phyloP scores from a whole-genome alignment of 53 echinoderm and acorn worm species.

The Hippasteria phrygiana region DNA sequence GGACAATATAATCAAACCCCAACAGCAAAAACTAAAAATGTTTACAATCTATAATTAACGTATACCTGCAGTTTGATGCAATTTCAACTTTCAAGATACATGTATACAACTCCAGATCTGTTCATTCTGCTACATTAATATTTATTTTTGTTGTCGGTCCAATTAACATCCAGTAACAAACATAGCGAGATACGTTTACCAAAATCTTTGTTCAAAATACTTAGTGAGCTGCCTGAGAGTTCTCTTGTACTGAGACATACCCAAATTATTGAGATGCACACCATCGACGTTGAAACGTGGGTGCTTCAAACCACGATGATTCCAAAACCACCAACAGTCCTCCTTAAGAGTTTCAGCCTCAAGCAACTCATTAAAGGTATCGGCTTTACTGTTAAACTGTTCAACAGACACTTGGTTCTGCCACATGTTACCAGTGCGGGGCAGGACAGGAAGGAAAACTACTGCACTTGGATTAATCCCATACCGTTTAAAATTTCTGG shows the following conservation, averaged over 20 bases:
- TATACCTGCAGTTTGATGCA: background rate
- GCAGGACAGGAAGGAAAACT: conserved; percentile 42
- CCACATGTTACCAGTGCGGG: conserved; percentile 12
- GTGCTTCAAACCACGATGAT: background rate
- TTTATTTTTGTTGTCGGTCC: too few relatives aligned
- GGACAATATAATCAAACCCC: background rate
- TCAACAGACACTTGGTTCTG: background rate
- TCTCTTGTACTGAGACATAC: background rate
- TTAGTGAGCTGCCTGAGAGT: conserved; percentile 7
- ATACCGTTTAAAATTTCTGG: background rate
- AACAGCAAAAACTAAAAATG: background rate
- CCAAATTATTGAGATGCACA: conserved; percentile 23
- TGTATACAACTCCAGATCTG: background rate
- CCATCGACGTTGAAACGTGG: conserved; percentile 43
- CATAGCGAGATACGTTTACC: background rate
- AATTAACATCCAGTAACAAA: background rate
- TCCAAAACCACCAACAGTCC: conserved; percentile 49
- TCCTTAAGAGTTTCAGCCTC: background rate
- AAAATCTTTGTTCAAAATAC: background rate
- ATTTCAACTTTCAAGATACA: background rate
- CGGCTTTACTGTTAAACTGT: conserved; percentile 16
- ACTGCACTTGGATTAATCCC: conserved; percentile 9
- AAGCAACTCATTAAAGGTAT: conserved; percentile 25
- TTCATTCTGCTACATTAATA: background rate
- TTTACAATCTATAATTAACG: background rate